Conservation (phyloP, 1,140 invertebrate species). For the Antheraea pernyi region DNA sequence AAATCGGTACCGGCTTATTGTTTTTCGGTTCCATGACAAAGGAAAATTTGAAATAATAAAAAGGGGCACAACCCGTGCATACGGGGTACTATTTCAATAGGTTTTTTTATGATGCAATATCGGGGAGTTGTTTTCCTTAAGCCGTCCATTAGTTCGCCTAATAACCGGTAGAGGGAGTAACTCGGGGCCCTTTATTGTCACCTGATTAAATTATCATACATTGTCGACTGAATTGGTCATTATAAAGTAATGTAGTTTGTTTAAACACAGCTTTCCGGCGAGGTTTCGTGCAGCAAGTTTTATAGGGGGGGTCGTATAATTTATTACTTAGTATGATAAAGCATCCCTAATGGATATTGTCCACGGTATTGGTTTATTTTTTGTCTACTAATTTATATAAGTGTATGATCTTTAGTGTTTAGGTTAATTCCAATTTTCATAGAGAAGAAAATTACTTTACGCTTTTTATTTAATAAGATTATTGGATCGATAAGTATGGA, state of each 20-base stretch:
- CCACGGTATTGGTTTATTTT: constrained; percentile 42
- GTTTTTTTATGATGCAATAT: constrained; percentile 55
- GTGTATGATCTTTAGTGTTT: constrained; percentile 1
- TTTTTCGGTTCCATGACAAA: constrained; percentile 35
- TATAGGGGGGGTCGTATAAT: constrained; percentile 46
- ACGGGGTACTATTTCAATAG: constrained; percentile 52
- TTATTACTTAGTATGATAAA: constrained; percentile 60
- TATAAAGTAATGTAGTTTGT: constrained; percentile 64
- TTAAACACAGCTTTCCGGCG: constrained; percentile 56
- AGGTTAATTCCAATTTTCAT: background rate
- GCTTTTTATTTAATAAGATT: no score
- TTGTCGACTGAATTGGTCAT: constrained; percentile 57
- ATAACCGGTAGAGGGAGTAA: constrained; percentile 48
- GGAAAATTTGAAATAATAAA: constrained; percentile 58
- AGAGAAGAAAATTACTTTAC: background rate
- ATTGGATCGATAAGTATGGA: no score
- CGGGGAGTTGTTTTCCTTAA: constrained; percentile 64
- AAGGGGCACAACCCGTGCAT: constrained; percentile 41
- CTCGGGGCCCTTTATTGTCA: constrained; percentile 32
- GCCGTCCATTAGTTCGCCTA: constrained; percentile 63
- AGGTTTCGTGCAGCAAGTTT: constrained; percentile 33
- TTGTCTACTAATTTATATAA: constrained; percentile 25
- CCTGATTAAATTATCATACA: constrained; percentile 69
- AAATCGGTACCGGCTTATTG: no score
- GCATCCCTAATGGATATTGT: constrained; percentile 60